Percentiles rank a stretch among this genome's conserved stretches.
phyloP scores from a whole-genome alignment of 2,888 invertebrate genomes.

The Eumacrocentrus americanus region DNA sequence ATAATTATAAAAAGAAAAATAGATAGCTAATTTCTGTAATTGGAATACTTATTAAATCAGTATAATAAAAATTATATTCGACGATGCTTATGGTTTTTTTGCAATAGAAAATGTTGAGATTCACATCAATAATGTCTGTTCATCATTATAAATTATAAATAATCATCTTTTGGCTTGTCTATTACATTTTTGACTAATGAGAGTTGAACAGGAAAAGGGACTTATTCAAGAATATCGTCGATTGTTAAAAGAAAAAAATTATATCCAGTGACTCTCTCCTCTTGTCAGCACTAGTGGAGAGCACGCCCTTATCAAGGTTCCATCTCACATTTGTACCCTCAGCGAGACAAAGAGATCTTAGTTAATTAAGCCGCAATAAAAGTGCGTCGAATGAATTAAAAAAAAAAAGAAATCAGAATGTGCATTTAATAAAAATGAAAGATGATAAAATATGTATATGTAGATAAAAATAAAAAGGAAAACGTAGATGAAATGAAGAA shows the following conservation, averaged over 20 bases:
- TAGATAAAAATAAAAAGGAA: slow-evolving; percentile 52
- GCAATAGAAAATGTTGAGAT: slow-evolving; percentile 1
- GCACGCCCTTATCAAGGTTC: slow-evolving; percentile 47
- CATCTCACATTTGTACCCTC: slow-evolving; percentile 34
- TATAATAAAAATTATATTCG: not conserved
- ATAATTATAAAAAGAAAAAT: slow-evolving; percentile 31
- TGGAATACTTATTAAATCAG: not conserved
- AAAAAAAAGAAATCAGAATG: slow-evolving; percentile 38
- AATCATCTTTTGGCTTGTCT: not conserved
- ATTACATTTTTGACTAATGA: not conserved
- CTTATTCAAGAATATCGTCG: not conserved
- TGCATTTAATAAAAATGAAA: slow-evolving; percentile 45
- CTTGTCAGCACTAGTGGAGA: slow-evolving; percentile 12
- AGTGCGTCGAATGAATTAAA: slow-evolving; percentile 24
- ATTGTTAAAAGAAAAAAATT: slow-evolving; percentile 3
- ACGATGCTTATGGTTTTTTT: not conserved
- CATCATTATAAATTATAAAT: not conserved
- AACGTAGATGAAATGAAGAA: slow-evolving; percentile 45
- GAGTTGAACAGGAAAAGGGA: not conserved
- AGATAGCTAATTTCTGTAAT: slow-evolving; percentile 21
- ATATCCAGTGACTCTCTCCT: not conserved
- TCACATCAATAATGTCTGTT: not conserved
- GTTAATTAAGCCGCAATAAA: slow-evolving; percentile 42
- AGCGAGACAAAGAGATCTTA: slow-evolving; percentile 31
- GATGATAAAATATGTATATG: slow-evolving; percentile 40